A percentile compares a stretch with the other conserved stretches of the same genome.
Conservation (phyloP, 2,888 invertebrate genomes). For the Cataglyphis cursor region DNA sequence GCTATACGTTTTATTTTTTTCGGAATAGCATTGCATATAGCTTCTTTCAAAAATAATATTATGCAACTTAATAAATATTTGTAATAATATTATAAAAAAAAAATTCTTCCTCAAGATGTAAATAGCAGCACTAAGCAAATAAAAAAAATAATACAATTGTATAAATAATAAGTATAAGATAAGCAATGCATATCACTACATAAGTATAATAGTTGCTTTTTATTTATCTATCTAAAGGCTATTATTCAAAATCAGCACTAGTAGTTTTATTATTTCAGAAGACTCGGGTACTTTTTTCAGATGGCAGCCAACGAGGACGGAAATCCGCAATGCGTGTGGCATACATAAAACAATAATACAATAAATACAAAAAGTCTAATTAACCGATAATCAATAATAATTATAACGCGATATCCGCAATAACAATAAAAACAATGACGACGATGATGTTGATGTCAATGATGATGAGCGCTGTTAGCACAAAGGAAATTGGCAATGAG, state of each 20-base stretch:
- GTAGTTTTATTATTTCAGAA: neutral
- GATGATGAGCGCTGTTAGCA: conserved; percentile 44
- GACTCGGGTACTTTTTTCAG: conserved; percentile 6
- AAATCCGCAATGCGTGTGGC: conserved; percentile 28
- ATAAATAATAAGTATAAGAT: neutral
- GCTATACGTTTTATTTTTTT: conserved; percentile 2
- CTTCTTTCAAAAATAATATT: neutral
- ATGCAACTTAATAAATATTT: conserved; percentile 16
- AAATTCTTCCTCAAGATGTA: neutral
- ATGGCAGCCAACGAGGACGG: conserved; percentile 34
- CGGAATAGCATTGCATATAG: neutral
- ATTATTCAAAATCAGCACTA: neutral
- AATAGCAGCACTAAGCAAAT: conserved; percentile 24
- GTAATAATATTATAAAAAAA: neutral
- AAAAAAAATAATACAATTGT: conserved; percentile 16
- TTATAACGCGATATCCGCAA: conserved; percentile 1
- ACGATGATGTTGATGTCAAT: conserved; percentile 1
- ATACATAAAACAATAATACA: conserved; percentile 27
- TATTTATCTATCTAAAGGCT: conserved; percentile 10
- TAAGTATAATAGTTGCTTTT: conserved; percentile 28
- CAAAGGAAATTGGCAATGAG: conserved; percentile 42
- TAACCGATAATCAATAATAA: conserved; percentile 19
- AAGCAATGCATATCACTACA: conserved; percentile 39
- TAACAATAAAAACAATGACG: neutral
- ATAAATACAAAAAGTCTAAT: conserved; percentile 26